These are phyloP conservation scores for Trissoscelio sp. DNA, from an alignment of 2,888 invertebrate species.

Conservation along the genomic window DNA sequence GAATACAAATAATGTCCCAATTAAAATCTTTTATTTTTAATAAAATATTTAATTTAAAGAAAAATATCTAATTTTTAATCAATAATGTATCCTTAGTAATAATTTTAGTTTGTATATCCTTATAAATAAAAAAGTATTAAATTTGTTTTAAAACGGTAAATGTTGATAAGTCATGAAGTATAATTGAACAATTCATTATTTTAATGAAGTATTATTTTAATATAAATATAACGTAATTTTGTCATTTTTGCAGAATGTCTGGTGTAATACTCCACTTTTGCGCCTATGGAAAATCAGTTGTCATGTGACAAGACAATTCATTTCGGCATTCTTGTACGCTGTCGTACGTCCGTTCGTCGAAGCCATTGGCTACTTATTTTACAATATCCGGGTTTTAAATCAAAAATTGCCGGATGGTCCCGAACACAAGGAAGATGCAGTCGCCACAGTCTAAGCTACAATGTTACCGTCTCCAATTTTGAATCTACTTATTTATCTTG, in stretches of 20 bases:
- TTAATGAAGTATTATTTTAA: too few species aligned
- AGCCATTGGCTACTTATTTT: constrained; percentile 86
- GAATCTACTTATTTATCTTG: constrained; percentile 34
- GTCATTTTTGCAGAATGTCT: constrained; percentile 87
- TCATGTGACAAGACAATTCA: constrained; percentile 86
- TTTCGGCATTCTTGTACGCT: constrained; percentile 86
- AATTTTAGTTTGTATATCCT: too few species aligned
- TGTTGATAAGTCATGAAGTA: too few species aligned
- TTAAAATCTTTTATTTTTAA: too few species aligned
- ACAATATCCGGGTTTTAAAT: constrained; percentile 86
- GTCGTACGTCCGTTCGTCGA: constrained; percentile 87
- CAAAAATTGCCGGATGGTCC: constrained; percentile 85
- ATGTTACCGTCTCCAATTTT: constrained; percentile 17
- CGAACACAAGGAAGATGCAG: constrained; percentile 81
- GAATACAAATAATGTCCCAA: too few species aligned
- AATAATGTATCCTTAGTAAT: too few species aligned
- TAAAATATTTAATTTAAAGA: too few species aligned
- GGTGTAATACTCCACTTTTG: constrained; percentile 89
- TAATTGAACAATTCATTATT: too few species aligned
- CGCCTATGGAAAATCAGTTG: constrained; percentile 88
- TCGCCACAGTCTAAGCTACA: constrained; percentile 74
- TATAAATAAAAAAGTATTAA: too few species aligned
- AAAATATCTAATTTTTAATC: too few species aligned
- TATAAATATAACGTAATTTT: too few species aligned
- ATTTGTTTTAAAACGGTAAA: too few species aligned